Base-by-base conservation (phyloP, 2,113 vertebrate species). In the Phaethornis superciliosus region DNA sequence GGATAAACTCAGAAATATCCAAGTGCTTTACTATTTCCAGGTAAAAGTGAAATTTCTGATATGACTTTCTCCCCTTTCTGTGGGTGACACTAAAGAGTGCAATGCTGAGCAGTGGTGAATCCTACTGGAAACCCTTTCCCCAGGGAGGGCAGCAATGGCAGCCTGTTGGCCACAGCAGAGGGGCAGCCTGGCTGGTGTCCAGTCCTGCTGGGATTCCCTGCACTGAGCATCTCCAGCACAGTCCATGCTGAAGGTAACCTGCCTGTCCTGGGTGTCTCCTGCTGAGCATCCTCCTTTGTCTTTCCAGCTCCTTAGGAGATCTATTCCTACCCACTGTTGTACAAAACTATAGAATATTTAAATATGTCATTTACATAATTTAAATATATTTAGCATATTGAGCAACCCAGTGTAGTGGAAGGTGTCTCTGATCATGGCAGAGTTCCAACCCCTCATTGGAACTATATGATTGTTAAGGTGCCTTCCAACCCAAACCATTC, bases 181-280 rank as follows among this genome's bases (percentile, higher is more conserved):
- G 27, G 12, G 13, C 24, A 69, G 26, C 32, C 47, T 11, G 19
- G 74, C 60, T 3, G 0, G 33, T 40, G 37, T 27, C 51, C 3
- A 0, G 24, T 9, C 7, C n/a, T 4, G 11, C 18, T 37, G 2
- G 0, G 3, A 3, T 22, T 65, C 32, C 23, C 35, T 46, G 20
- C 65, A 16, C 28, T 7, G 78, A 63, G 28, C 35, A 26, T 8
- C 49, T 58, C 28, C 1, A 1, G n/a, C 23, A 17, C 24, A 46
- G 14, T 14, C 0, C 1, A 18, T 1, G 7, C 32, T 1, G 0
- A 87, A 52, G 32, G 21, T 54, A 69, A 18, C 22, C 21, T 2
- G 1, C 32, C 20, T 37, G 7, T 67, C 35, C 37, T 23, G 23
- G 11, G 13, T 59, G 28, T 22, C 6, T 82, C 19, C 19, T 49